Percentiles rank a stretch among this genome's conserved stretches.
These are phyloP conservation scores for Fringilla coelebs DNA, from an alignment of 2,797 vertebrate genomes.

Conservation along the genomic window DNA sequence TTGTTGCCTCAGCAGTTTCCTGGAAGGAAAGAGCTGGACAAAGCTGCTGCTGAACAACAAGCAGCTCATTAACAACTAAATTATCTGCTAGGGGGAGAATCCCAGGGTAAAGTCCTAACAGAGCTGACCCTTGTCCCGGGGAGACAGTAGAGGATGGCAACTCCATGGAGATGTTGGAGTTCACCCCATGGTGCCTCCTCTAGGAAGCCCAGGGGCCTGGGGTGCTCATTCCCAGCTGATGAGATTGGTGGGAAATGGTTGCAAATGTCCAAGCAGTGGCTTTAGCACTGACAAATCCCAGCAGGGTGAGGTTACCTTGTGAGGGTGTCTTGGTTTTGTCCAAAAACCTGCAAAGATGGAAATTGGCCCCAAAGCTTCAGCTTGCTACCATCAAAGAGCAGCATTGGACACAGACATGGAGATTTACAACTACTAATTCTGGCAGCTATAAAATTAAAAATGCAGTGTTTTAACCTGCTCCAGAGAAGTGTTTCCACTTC, in stretches of 20 bases:
- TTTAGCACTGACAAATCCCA: neutral
- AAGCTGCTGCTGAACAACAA: neutral
- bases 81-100: neutral
- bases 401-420: neutral
- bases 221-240: neutral
- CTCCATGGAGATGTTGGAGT: neutral
- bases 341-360: neutral
- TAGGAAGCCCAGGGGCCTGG: accelerated
- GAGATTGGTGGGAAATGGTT: neutral
- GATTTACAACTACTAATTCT: neutral
- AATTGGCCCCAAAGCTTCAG: neutral
- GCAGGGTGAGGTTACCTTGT: neutral
- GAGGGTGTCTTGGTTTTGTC: neutral
- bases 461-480: neutral
- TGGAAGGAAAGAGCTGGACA: neutral
- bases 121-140: neutral
- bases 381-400: neutral
- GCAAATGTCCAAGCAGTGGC: accelerated
- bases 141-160: neutral
- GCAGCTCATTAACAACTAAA: neutral
- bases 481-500: neutral
- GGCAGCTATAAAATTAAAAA: neutral
- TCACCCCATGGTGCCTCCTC: accelerated
- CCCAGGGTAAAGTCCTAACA: neutral
- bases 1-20: neutral